Conservation (phyloP, 2,797 vertebrate genomes). For the Gymnocypris eckloni region DNA sequence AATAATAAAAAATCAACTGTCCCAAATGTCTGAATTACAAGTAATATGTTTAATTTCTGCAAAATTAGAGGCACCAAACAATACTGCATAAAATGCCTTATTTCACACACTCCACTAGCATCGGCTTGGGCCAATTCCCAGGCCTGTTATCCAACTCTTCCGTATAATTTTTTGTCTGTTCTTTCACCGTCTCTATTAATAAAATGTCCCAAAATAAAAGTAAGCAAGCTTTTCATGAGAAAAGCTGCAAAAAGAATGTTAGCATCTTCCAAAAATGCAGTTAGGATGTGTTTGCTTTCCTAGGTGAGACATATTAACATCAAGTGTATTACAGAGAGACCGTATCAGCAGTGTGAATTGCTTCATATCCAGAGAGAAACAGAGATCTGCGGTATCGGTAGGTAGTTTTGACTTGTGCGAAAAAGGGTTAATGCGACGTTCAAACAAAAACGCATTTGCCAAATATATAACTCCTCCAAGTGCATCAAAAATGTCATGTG, state of each 20-base stretch:
- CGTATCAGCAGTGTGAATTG: conserved; percentile 62
- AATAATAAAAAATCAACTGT: not conserved
- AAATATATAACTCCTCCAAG: no score
- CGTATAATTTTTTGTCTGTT: not conserved
- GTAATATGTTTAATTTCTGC: not conserved
- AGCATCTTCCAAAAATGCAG: conserved; percentile 4
- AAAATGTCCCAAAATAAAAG: conserved; percentile 4
- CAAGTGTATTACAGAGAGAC: conserved; percentile 60
- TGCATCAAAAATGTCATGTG: no score
- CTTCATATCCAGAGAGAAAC: conserved; percentile 57
- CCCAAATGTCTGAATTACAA: not conserved
- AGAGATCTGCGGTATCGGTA: conserved; percentile 53
- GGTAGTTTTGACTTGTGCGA: not conserved
- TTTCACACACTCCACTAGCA: conserved; percentile 10
- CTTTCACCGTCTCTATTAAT: conserved; percentile 1
- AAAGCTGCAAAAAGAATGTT: not conserved
- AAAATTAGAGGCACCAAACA: not conserved
- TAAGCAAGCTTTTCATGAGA: conserved; percentile 2
- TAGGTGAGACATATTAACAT: conserved; percentile 59
- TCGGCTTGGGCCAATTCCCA: not conserved
- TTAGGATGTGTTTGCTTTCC: conserved; percentile 37
- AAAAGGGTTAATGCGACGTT: not conserved
- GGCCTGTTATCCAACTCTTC: not conserved
- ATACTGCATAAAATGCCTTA: not conserved
- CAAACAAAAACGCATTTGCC: no score